Evolutionary conservation across 1,140 invertebrate species (phyloP), one percentile per base, ranked within the genome.

Genomic region (Phortica variegata): DNA sequence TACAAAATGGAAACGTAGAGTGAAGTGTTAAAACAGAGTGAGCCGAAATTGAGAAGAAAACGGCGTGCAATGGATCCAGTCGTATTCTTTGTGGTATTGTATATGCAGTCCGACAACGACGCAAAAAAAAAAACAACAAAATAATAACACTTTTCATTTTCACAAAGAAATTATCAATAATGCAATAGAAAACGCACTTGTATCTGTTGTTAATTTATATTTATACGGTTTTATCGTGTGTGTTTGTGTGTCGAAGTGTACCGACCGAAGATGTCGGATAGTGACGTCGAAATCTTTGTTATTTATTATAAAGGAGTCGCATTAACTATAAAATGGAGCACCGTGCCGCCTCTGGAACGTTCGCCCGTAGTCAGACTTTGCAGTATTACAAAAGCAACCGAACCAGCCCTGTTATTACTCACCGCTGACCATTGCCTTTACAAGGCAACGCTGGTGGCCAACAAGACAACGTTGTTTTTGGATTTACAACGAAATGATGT

Each of bases 361-460:
- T 12, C 54, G 15, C 63, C 63, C 42, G 63, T 57, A 38, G 48
- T 61, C 5, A 40, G 63, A 9, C 58, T 68, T 5, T 68, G 54
- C 19, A 31, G 5, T 41, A 33, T 52, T 2, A n/a, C n/a, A n/a
- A n/a, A 51, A 37, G 40, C 37, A 15, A 8, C 21, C 2, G n/a
- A 4, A 5, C 9, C 32, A 16, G n/a, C 17, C 39, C 33, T 69
- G 16, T 36, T 72, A n/a, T 23, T 72, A n/a, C 45, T 68, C 47
- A 69, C 69, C 7, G 57, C 63, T 6, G 68, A 72, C 43, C 48
- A 71, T 7, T 37, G 50, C 12, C 43, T 72, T 1, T 72, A 68
- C 42, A 52, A 48, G n/a, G 60, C 33, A 0, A 38, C 47, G 10
- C 38, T 54, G 15, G 18, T 47, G 18, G 2, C 20, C 1, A 48